Evolutionary conservation across 2,113 vertebrate genomes (phyloP), one percentile per base, ranked within the genome.

Genomic region (Psilopsiagon aymara): DNA sequence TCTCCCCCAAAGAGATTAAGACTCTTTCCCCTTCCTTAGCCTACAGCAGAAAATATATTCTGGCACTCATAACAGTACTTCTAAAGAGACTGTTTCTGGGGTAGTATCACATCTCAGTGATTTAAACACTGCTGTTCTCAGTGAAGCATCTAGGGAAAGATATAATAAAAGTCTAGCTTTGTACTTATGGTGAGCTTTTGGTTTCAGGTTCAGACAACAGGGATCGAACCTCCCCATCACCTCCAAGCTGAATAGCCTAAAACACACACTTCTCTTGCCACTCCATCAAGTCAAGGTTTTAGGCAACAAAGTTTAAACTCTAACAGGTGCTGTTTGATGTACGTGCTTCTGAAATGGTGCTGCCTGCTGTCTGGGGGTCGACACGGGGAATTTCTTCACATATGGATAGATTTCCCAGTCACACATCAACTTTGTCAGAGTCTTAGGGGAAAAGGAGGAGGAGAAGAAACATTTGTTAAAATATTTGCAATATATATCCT

Each of bases 401-500:
- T 80, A 74, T 33, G 25, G 91, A 86, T 74, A 88, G 33, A 74
- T 94, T 90, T 88, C 43, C 18, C 37, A 57, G 68, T 88, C 82
- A 93, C 0, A 1, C 51, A 86, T 83, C 35, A 82, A 27, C 39
- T 87, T 89, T 28, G 70, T 67, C 28, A 53, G 62, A 63, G 47
- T 83, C 49, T 90, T 83, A 63, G 18, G 67, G 57, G 51, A 37
- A 77, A 89, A 82, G 69, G 69, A 63, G 39, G 57, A 89, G 66
- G 35, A 91, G 70, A 47, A 93, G 87, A 94, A 90, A 74, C 60
- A 86, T 88, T 96, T 94, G 82, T 21, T 94, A 70, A 94, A 80
- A 86, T 96, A 71, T 88, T 97, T 95, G 90, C 55, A 53, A 63
- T 88, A 74, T 29, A 39, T 92, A 39, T 49, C 37, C 29, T 29